Base-by-base conservation (phyloP, 2,797 vertebrate species). In the Apogon hyalosoma region DNA sequence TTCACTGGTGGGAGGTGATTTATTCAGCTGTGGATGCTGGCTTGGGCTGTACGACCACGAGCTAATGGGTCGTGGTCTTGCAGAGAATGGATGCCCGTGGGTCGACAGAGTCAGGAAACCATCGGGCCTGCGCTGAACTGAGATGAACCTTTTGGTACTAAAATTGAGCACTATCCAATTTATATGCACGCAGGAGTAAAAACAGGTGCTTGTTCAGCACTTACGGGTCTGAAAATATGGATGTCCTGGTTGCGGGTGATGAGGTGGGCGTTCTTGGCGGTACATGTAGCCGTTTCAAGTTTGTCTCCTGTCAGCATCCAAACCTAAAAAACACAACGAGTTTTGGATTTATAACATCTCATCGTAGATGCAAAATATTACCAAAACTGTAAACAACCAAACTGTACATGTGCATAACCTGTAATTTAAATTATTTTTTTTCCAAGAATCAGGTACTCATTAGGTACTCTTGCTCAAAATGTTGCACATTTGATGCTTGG, bases 281-380 rank as follows among this genome's bases (percentile, higher is more conserved):
- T 99, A 90, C 98, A 99, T 0, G 97, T 99, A 62, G 98, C 98
- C 0, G 98, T 99, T 91, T 99, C 98, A 48, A 99, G 92, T 87
- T 99, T 99, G 91, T 99, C 98, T 59, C 98, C 98, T 0, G 98
- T 99, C 79, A 99, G 93, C 98, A 99, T 99, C 98, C 98, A 99
- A 38, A 99, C 97, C 98, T 99, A 70, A 21, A 49, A 12, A 63
- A 76, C 39, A 50, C 0, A 45, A 72, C 0, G 3, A 31, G 16
- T n/a, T 33, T 8, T 43, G 0, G 8, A 10, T 59, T 53, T 33
- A 47, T 5, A 12, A 41, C 11, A 48, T 13, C 6, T 2, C 19
- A 50, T 19, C 38, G 33, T 45, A 13, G 14, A 31, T 40, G 0
- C 43, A 3, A 15, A 28, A 49, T 7, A 43, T 43, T 43, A 7